phyloP scores from a whole-genome alignment of 1,140 invertebrate species.

The Choristoneura fumiferana region DNA sequence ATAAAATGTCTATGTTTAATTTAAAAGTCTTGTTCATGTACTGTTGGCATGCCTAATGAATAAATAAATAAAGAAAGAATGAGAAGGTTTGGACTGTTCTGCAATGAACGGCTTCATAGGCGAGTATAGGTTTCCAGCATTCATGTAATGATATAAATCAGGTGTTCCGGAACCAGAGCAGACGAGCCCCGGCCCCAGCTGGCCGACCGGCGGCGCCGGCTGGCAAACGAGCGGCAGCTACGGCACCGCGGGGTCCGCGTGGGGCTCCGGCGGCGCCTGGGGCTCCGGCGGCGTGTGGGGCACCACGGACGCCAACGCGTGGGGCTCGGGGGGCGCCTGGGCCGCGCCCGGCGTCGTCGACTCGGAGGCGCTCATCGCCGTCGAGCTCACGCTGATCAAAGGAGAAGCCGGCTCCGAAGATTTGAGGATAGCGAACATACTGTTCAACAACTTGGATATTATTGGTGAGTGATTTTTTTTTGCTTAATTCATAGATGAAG shows the following conservation, averaged over 20 bases:
- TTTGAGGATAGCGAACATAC: constrained; percentile 89
- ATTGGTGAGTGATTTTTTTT: constrained; percentile 82
- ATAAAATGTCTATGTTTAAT: too few species aligned
- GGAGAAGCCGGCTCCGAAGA: constrained; percentile 81
- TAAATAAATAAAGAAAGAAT: too few species aligned
- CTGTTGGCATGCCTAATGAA: too few species aligned
- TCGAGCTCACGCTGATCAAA: constrained; percentile 88
- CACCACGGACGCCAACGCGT: neutral
- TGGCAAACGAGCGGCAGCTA: constrained; percentile 19
- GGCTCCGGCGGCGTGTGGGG: constrained; percentile 24
- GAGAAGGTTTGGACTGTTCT: too few species aligned
- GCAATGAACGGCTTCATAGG: too few species aligned
- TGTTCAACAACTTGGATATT: constrained; percentile 96
- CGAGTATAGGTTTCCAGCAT: too few species aligned
- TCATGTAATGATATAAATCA: neutral
- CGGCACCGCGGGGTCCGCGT: neutral
- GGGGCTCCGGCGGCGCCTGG: constrained; percentile 26
- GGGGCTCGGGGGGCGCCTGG: constrained; percentile 36
- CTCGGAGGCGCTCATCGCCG: constrained; percentile 90
- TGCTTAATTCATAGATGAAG: neutral
- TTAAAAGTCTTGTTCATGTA: too few species aligned
- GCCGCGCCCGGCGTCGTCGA: constrained; percentile 78
- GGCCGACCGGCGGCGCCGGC: constrained; percentile 28
- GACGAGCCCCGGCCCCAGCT: constrained; percentile 38
- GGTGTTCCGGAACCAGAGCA: constrained; percentile 30